A percentile compares a stretch with the other conserved stretches of the same genome.
Conservation (phyloP, 2,113 vertebrate genomes). For the Bubalus kerabau region DNA sequence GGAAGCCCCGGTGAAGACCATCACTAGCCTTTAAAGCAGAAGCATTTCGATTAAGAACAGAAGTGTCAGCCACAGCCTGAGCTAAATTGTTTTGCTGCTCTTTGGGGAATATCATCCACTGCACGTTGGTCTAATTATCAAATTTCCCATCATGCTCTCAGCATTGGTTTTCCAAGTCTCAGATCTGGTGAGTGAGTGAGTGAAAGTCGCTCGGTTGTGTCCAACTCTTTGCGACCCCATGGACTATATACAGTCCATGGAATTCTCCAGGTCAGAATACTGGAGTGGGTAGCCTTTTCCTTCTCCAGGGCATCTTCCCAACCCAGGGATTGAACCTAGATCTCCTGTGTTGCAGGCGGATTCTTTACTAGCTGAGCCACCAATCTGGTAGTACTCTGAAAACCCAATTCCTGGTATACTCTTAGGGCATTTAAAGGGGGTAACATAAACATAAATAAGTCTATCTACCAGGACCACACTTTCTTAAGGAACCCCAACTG, state of each 20-base stretch:
- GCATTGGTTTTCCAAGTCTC: constrained; percentile 32
- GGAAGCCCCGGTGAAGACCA: neutral
- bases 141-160: constrained; percentile 10
- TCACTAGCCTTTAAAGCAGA: neutral
- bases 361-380: neutral
- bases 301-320: neutral
- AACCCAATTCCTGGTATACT: neutral
- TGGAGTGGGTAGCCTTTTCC: neutral
- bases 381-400: neutral
- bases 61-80: constrained; percentile 13
- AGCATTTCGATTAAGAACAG: constrained; percentile 31
- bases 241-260: neutral
- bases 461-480: neutral
- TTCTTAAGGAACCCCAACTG: neutral
- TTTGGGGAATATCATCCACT: neutral
- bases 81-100: neutral
- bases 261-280: neutral
- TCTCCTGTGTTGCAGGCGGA: fast-evolving
- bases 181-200: neutral
- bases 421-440: neutral
- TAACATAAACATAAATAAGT: neutral
- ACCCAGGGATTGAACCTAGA: neutral
- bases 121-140: constrained; percentile 34
- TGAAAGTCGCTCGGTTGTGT: neutral
- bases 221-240: neutral